A percentile compares a stretch with the other conserved stretches of the same genome.
phyloP scores from a whole-genome alignment of 1,140 invertebrate genomes.

The Drosophila ambigua region DNA sequence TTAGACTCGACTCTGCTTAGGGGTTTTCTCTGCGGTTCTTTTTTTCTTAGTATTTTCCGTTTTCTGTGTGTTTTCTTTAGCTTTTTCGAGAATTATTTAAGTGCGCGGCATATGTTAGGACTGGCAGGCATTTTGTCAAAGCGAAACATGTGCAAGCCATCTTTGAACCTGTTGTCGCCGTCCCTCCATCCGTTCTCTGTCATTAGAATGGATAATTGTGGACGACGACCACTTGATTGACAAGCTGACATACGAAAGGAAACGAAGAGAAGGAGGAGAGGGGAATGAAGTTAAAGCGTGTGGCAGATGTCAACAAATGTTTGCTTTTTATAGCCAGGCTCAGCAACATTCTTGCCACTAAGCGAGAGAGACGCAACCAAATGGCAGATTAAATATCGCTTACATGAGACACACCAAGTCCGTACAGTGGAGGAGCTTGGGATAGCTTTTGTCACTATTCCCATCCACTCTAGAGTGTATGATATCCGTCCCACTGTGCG shows the following conservation, averaged over 20 bases:
- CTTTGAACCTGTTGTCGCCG: slow-evolving; percentile 44
- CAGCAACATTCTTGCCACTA: slow-evolving; percentile 55
- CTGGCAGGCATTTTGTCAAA: slow-evolving; percentile 67
- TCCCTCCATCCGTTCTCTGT: slow-evolving; percentile 38
- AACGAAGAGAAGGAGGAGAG: not conserved
- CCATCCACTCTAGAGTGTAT: not conserved
- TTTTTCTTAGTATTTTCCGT: slow-evolving; percentile 15
- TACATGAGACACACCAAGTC: slow-evolving; percentile 39
- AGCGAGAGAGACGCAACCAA: slow-evolving; percentile 44
- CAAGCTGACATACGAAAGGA: slow-evolving; percentile 56
- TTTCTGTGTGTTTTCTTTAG: slow-evolving; percentile 28
- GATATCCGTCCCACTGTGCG: slow-evolving; percentile 25
- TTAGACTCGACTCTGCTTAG: slow-evolving; percentile 9
- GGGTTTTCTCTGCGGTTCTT: slow-evolving; percentile 4
- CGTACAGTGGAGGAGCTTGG: slow-evolving; percentile 5
- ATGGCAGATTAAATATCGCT: slow-evolving; percentile 70
- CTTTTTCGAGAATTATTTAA: slow-evolving; percentile 69
- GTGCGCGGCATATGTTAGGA: slow-evolving; percentile 62
- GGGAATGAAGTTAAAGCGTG: slow-evolving; percentile 36
- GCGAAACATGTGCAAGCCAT: slow-evolving; percentile 73
- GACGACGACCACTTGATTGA: slow-evolving; percentile 65
- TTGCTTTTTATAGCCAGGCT: slow-evolving; percentile 59
- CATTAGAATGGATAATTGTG: slow-evolving; percentile 81
- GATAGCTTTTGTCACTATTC: not conserved
- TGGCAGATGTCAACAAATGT: slow-evolving; percentile 79